These are phyloP conservation scores for Oophaga sylvatica DNA, from an alignment of 2,797 vertebrate genomes.

Conservation along the genomic window DNA sequence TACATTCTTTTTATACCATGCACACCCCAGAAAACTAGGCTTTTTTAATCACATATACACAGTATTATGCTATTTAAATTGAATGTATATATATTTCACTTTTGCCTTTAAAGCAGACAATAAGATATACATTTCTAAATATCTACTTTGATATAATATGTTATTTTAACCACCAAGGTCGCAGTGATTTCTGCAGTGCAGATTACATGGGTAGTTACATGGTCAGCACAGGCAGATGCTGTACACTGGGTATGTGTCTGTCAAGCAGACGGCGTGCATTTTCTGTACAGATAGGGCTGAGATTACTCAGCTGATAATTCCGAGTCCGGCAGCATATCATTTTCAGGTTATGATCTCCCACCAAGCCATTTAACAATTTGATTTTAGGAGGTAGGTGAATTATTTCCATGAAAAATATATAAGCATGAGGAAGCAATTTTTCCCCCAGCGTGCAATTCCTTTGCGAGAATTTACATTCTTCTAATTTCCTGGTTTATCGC, in stretches of 20 bases:
- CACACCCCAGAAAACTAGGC: not conserved
- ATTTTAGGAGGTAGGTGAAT: slow-evolving; percentile 79
- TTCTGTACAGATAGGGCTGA: slow-evolving; percentile 47
- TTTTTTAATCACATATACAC: not conserved
- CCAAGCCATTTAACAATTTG: slow-evolving; percentile 72
- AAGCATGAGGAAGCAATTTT: slow-evolving; percentile 79
- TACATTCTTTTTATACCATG: not conserved
- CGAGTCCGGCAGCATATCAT: slow-evolving; percentile 71
- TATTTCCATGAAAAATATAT: slow-evolving; percentile 85
- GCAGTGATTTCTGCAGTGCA: not conserved
- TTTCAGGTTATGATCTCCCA: slow-evolving; percentile 76
- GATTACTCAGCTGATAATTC: slow-evolving; percentile 63
- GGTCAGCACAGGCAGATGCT: slow-evolving; percentile 27
- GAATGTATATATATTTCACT: not conserved
- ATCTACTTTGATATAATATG: not conserved
- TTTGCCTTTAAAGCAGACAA: not conserved
- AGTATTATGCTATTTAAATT: not conserved
- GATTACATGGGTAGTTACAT: slow-evolving; percentile 11
- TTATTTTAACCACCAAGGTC: slow-evolving; percentile 16
- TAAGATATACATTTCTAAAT: not conserved
- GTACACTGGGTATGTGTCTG: slow-evolving; percentile 33
- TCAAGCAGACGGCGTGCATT: slow-evolving; percentile 41
- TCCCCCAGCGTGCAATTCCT: slow-evolving; percentile 80
- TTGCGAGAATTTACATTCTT: slow-evolving; percentile 85
- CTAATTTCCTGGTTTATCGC: slow-evolving; percentile 86